Evolutionary conservation across 2,888 invertebrate genomes (phyloP).

Genomic region (Eilema caniola): DNA sequence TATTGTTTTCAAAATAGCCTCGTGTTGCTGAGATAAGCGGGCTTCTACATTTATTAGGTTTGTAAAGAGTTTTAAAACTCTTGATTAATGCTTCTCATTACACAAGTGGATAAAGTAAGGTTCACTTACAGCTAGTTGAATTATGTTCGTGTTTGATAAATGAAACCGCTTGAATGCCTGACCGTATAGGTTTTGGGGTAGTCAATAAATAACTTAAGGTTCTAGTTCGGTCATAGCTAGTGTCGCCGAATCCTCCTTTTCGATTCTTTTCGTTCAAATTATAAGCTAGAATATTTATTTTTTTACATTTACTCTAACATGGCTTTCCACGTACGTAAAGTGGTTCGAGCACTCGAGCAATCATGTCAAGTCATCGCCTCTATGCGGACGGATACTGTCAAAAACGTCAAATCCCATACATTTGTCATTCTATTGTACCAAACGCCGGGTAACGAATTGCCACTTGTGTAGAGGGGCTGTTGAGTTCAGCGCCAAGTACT

Average conservation of each 20-base stretch:
- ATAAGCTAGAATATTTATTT: no score
- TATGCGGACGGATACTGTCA: no score
- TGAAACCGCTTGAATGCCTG: not conserved
- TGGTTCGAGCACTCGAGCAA: no score
- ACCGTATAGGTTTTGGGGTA: not conserved
- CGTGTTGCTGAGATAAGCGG: not conserved
- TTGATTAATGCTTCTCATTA: not conserved
- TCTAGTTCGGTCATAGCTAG: not conserved
- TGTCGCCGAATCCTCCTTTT: not conserved
- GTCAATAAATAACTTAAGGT: not conserved
- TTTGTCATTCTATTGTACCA: no score
- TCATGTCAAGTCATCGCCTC: no score
- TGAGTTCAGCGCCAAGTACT: no score
- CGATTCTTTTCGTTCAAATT: not conserved
- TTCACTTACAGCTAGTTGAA: not conserved
- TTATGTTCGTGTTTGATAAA: not conserved
- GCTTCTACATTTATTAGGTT: not conserved
- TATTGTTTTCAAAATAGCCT: no score
- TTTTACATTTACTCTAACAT: no score
- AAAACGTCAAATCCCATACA: no score
- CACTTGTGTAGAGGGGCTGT: no score
- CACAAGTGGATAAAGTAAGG: not conserved
- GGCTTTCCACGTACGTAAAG: no score
- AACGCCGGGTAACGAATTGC: no score
- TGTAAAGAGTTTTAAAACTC: not conserved